A percentile compares a stretch with the other conserved stretches of the same genome.
phyloP scores from a whole-genome alignment of 2,888 invertebrate species.

The Julus scanicus region DNA sequence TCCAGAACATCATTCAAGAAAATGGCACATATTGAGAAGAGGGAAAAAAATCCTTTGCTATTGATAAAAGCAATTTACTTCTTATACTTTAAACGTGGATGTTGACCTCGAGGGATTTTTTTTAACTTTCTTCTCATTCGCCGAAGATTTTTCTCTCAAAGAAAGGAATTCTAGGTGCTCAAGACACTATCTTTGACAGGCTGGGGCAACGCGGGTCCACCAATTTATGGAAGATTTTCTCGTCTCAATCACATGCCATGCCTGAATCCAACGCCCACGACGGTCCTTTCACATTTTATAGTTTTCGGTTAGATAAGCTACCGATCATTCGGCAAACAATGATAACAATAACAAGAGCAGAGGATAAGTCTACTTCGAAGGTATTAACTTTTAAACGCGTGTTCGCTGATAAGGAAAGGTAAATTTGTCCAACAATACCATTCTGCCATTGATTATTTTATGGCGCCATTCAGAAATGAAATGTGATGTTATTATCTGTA shows the following conservation, averaged over 20 bases:
- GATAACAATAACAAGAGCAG: background rate
- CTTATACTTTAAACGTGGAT: constrained; percentile 43
- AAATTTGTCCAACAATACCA: background rate
- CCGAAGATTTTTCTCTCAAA: background rate
- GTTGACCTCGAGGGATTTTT: constrained; percentile 41
- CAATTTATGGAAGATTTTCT: background rate
- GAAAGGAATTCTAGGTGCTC: constrained; percentile 6
- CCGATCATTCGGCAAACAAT: background rate
- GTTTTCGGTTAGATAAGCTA: background rate
- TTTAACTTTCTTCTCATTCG: constrained; percentile 8
- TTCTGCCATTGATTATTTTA: background rate
- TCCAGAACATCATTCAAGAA: constrained; percentile 43
- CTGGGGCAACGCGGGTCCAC: background rate
- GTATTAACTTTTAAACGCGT: constrained; percentile 20
- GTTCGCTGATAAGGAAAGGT: background rate
- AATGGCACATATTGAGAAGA: constrained; percentile 45
- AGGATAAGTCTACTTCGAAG: background rate
- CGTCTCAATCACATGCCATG: constrained; percentile 21
- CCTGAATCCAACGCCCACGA: background rate
- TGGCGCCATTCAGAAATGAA: background rate
- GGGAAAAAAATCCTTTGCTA: background rate
- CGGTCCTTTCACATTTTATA: background rate
- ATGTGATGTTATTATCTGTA: background rate
- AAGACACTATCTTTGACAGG: constrained; percentile 29
- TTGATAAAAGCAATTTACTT: constrained; percentile 47